These are phyloP conservation scores for Propithecus deckenii DNA, from an alignment of 2,797 vertebrate species.

Conservation along the genomic window DNA sequence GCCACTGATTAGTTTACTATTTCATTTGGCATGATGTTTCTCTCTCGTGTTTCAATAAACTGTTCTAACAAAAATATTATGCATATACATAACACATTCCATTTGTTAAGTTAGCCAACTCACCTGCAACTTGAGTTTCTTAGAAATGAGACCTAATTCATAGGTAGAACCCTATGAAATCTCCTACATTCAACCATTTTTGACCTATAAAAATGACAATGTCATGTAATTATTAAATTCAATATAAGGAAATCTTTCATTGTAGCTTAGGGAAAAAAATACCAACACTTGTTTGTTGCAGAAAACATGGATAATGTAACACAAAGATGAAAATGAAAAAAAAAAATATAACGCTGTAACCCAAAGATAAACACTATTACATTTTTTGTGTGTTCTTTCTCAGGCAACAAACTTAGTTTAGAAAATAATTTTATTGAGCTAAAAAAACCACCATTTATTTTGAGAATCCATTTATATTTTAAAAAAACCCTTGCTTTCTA, in stretches of 20 bases:
- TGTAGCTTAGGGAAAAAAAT: neutral
- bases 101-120: neutral
- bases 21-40: neutral
- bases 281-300: neutral
- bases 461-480: neutral
- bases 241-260: neutral
- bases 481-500: neutral
- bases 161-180: neutral
- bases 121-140: neutral
- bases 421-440: constrained; percentile 17
- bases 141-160: neutral
- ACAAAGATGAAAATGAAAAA: neutral
- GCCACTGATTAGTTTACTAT: neutral
- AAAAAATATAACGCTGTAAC: neutral
- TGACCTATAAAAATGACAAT: neutral
- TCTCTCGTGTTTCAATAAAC: neutral
- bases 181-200: neutral
- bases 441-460: neutral
- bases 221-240: neutral
- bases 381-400: neutral
- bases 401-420: neutral
- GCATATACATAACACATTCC: neutral
- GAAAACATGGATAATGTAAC: neutral
- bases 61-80: neutral
- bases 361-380: neutral